Evolutionary conservation across 2,113 vertebrate species (phyloP).

Genomic region (Tenebrosternarchus preto): DNA sequence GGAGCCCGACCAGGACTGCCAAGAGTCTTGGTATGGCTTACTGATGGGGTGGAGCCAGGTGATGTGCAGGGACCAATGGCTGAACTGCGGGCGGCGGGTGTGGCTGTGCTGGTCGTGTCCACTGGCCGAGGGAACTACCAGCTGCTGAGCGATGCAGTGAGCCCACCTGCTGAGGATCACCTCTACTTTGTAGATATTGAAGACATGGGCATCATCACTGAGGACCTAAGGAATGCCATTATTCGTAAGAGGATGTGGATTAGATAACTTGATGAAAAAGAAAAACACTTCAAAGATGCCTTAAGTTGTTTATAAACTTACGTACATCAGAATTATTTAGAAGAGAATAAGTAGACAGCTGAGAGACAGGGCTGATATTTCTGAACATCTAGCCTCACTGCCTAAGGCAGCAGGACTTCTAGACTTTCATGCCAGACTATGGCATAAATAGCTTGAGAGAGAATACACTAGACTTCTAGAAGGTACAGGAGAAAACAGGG

Average conservation of each 20-base stretch:
- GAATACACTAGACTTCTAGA: constrained; percentile 49
- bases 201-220: constrained; percentile 84
- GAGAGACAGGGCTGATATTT: constrained; percentile 11
- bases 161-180: constrained; percentile 76
- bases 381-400: not conserved
- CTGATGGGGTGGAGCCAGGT: constrained; percentile 88
- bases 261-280: not conserved
- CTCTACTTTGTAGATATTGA: constrained; percentile 94
- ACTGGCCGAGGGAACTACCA: constrained; percentile 86
- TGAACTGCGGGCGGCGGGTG: constrained; percentile 81
- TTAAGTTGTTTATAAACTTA: not conserved
- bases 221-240: constrained; percentile 82
- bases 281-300: not conserved
- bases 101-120: constrained; percentile 86
- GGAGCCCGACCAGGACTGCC: constrained; percentile 78
- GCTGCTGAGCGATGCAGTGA: constrained; percentile 81
- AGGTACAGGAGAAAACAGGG: constrained; percentile 37
- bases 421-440: constrained; percentile 14
- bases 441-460: constrained; percentile 43
- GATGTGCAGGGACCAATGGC: constrained; percentile 82
- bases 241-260: constrained; percentile 73
- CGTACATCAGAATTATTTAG: not conserved
- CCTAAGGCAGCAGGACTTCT: constrained; percentile 29
- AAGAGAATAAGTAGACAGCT: not conserved
- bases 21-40: constrained; percentile 93